Evolutionary conservation across 2,888 invertebrate species (phyloP).

Genomic region (Rhamphomyia laevipes): DNA sequence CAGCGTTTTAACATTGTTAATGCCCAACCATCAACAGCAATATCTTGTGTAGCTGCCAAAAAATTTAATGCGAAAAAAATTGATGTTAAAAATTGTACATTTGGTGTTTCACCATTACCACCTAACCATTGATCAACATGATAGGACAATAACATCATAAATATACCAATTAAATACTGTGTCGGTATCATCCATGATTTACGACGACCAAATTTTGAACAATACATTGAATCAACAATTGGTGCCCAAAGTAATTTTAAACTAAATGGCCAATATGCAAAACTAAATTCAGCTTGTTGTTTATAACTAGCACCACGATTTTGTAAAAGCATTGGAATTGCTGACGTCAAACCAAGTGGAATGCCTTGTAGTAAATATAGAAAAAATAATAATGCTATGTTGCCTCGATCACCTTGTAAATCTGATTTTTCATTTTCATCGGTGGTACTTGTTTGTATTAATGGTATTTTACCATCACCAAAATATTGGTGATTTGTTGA

Average conservation of each 20-base stretch:
- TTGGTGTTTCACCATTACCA: constrained; percentile 45
- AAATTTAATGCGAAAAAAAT: constrained; percentile 89
- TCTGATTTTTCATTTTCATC: constrained; percentile 28
- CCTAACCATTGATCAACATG: constrained; percentile 70
- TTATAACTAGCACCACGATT: constrained; percentile 86
- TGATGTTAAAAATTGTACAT: constrained; percentile 65
- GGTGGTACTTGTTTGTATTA: neutral
- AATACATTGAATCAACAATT: constrained; percentile 87
- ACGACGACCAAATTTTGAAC: constrained; percentile 72
- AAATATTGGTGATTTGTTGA: neutral
- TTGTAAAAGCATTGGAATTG: constrained; percentile 91
- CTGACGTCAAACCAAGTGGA: constrained; percentile 86
- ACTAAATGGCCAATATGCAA: constrained; percentile 86
- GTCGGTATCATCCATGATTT: constrained; percentile 94
- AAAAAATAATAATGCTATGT: constrained; percentile 78
- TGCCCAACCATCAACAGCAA: constrained; percentile 99
- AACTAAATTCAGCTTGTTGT: constrained; percentile 91
- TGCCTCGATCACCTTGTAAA: constrained; percentile 62
- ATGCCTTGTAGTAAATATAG: constrained; percentile 91
- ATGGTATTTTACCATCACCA: neutral
- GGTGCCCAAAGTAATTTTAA: constrained; percentile 97
- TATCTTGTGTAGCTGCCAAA: constrained; percentile 97
- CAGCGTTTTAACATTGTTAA: constrained; percentile 94
- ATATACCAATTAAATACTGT: constrained; percentile 80
- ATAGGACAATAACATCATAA: constrained; percentile 78